Percentiles rank a stretch among this genome's conserved stretches.
Conservation (phyloP, 2,888 invertebrate genomes). For the Anoncus sp. region DNA sequence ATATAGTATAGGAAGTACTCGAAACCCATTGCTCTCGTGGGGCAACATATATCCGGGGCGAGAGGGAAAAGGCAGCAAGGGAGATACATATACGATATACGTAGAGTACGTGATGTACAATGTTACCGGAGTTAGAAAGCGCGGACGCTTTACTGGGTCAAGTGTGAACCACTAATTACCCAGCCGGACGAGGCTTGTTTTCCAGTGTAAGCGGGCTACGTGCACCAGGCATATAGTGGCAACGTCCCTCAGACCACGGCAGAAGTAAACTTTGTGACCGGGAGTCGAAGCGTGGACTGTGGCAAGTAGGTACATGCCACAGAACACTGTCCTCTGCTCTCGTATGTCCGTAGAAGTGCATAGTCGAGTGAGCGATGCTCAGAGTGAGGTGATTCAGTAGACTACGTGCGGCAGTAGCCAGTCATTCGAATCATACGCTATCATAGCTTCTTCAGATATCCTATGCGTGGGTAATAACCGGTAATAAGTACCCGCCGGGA, state of each 20-base stretch:
- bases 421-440: background rate
- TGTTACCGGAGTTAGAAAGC: slow-evolving; percentile 45
- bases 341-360: slow-evolving; percentile 1
- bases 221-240: slow-evolving; percentile 17
- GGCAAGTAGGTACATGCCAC: slow-evolving; percentile 16
- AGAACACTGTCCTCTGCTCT: slow-evolving; percentile 34
- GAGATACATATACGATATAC: slow-evolving; percentile 14
- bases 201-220: slow-evolving; percentile 35
- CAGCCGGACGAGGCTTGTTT: slow-evolving; percentile 60
- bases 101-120: slow-evolving; percentile 30
- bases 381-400: background rate
- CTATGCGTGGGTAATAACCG: no score
- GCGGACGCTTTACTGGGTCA: slow-evolving; percentile 72
- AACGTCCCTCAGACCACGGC: slow-evolving; percentile 9
- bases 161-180: slow-evolving; percentile 77
- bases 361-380: background rate
- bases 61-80: background rate
- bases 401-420: slow-evolving; percentile 1
- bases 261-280: slow-evolving; percentile 38
- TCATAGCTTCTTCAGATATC: background rate
- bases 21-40: slow-evolving; percentile 21
- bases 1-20: slow-evolving; percentile 19
- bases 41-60: slow-evolving; percentile 22
- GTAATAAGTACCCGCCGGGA: no score
- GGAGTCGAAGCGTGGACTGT: slow-evolving; percentile 10